Conservation (phyloP, 2,113 vertebrate genomes). For the Orthonyx spaldingii region DNA sequence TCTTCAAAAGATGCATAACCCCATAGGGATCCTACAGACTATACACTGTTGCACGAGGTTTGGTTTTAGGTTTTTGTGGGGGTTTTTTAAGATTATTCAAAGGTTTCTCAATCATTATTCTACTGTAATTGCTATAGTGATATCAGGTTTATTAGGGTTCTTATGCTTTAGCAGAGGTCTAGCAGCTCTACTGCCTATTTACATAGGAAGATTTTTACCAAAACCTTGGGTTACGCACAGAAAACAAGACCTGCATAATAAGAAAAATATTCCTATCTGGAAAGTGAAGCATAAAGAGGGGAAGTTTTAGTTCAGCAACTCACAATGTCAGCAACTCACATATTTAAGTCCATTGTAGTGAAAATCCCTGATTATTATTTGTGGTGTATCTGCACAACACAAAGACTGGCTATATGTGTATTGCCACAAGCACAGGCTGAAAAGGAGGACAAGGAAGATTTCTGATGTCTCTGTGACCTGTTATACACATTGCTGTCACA, state of each 20-base stretch:
- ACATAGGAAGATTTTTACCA: not conserved
- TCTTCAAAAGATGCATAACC: not conserved
- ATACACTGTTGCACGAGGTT: accelerated
- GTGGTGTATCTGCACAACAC: not conserved
- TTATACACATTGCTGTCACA: not conserved
- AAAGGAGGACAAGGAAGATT: not conserved
- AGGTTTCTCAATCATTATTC: not conserved
- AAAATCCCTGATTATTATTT: not conserved
- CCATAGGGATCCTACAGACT: not conserved
- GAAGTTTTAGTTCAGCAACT: not conserved
- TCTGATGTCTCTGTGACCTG: not conserved
- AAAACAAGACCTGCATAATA: not conserved
- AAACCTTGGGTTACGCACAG: not conserved
- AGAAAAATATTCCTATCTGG: not conserved
- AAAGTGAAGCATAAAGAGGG: not conserved
- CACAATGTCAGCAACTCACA: not conserved
- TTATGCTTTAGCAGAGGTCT: not conserved
- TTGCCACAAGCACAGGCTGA: not conserved
- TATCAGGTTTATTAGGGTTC: not conserved
- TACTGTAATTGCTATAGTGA: not conserved
- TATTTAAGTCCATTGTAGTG: not conserved
- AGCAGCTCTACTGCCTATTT: not conserved
- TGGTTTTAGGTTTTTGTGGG: not conserved
- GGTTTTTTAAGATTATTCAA: not conserved
- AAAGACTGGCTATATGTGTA: not conserved